These are phyloP conservation scores for Nebria ingens DNA, from an alignment of 1,140 invertebrate species.

Conservation along the genomic window DNA sequence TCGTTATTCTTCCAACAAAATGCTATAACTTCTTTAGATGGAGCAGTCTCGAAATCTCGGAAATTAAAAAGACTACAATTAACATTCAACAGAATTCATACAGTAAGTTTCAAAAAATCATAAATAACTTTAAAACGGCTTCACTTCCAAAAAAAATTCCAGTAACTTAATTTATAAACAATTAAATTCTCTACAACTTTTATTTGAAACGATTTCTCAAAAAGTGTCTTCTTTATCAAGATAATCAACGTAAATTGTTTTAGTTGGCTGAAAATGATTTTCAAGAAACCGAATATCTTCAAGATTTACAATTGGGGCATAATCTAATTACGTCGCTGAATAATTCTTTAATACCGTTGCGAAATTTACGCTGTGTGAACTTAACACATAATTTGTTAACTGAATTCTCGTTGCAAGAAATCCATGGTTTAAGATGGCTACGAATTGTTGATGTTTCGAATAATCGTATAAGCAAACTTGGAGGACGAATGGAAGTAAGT, in stretches of 20 bases:
- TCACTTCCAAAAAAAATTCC: not conserved
- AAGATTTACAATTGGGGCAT: slow-evolving; percentile 54
- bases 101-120: slow-evolving; percentile 39
- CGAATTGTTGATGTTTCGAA: slow-evolving; percentile 59
- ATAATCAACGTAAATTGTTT: no score
- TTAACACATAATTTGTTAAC: slow-evolving; percentile 61
- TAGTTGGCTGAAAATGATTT: slow-evolving; percentile 67
- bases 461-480: slow-evolving; percentile 57
- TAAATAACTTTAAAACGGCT: no score
- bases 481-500: slow-evolving; percentile 55
- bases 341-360: slow-evolving; percentile 57
- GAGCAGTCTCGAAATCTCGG: slow-evolving; percentile 53
- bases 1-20: slow-evolving; percentile 60
- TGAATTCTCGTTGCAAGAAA: slow-evolving; percentile 66
- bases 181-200: not conserved
- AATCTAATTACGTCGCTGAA: slow-evolving; percentile 61
- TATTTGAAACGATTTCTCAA: no score
- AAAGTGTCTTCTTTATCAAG: slow-evolving; percentile 17
- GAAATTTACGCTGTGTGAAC: slow-evolving; percentile 54
- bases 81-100: slow-evolving; percentile 60
- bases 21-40: slow-evolving; percentile 53
- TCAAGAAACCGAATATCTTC: slow-evolving; percentile 49
- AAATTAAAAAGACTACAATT: slow-evolving; percentile 53
- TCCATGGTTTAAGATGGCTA: slow-evolving; percentile 56
- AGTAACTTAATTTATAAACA: slow-evolving; percentile 9